Percentiles rank a stretch among this genome's conserved stretches.
Evolutionary conservation across 2,888 invertebrate species (phyloP).

Genomic region (Petrolisthes cinctipes): DNA sequence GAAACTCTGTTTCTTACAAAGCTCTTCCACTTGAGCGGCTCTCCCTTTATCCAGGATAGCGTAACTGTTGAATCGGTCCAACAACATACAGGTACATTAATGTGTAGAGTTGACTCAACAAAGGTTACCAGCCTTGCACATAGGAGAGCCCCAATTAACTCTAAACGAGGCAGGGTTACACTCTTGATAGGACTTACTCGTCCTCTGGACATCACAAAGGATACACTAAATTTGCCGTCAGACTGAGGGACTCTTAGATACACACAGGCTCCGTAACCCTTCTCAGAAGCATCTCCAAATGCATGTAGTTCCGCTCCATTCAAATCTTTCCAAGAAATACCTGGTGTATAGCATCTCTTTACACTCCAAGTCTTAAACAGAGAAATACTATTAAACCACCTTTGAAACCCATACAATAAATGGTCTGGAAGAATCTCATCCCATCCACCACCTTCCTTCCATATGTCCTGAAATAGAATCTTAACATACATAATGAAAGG

Average conservation of each 20-base stretch:
- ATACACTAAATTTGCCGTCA: constrained; percentile 1
- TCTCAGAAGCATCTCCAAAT: too few relatives aligned
- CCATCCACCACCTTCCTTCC: too few relatives aligned
- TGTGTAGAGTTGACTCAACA: constrained; percentile 43
- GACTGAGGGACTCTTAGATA: constrained; percentile 9
- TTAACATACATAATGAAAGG: too few relatives aligned
- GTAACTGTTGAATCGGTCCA: constrained; percentile 58
- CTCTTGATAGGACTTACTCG: constrained; percentile 57
- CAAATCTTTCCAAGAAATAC: too few relatives aligned
- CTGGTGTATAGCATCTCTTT: too few relatives aligned
- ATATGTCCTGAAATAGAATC: too few relatives aligned
- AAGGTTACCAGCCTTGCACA: constrained; percentile 47
- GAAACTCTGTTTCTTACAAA: constrained; percentile 51
- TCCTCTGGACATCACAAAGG: constrained; percentile 32
- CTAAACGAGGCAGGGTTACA: constrained; percentile 60
- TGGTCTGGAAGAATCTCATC: too few relatives aligned
- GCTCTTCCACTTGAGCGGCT: constrained; percentile 46
- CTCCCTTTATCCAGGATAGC: constrained; percentile 59
- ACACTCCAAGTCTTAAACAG: too few relatives aligned
- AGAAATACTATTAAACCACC: too few relatives aligned
- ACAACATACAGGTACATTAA: constrained; percentile 49
- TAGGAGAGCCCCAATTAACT: constrained; percentile 54
- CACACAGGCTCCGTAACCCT: constrained; percentile 44
- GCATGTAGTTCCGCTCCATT: too few relatives aligned
- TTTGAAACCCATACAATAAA: too few relatives aligned